phyloP scores from a whole-genome alignment of 1,140 invertebrate genomes.

The Triops cancriformis region DNA sequence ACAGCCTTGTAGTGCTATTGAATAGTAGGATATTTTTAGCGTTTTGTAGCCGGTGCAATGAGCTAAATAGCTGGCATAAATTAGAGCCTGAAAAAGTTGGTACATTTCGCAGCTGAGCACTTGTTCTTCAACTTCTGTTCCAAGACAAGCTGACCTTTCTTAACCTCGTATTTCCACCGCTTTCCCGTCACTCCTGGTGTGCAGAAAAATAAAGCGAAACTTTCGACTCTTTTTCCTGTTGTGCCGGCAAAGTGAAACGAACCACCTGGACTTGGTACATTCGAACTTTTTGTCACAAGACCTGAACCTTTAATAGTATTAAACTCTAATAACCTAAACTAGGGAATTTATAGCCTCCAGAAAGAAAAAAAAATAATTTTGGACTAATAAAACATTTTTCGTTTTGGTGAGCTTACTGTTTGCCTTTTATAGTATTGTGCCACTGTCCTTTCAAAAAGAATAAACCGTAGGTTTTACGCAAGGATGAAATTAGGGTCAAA shows the following conservation, averaged over 20 bases:
- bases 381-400: too few species aligned
- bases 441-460: too few species aligned
- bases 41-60: background rate
- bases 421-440: too few species aligned
- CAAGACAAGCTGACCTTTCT: background rate
- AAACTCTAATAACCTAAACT: too few species aligned
- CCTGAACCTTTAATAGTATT: too few species aligned
- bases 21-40: background rate
- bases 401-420: too few species aligned
- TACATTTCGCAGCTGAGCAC: conserved; percentile 3
- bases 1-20: background rate
- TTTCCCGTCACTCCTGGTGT: background rate
- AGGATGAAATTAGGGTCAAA: too few species aligned
- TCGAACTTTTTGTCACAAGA: background rate
- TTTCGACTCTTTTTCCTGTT: background rate
- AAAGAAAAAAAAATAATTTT: too few species aligned
- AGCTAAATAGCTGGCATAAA: background rate
- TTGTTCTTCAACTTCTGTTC: conserved; percentile 11
- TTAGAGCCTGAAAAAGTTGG: background rate
- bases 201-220: background rate
- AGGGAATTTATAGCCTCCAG: too few species aligned
- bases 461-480: too few species aligned
- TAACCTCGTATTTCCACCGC: background rate
- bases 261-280: background rate
- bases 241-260: background rate